Conservation (phyloP, 2,797 vertebrate genomes). For the Lycodopsis pacificus region DNA sequence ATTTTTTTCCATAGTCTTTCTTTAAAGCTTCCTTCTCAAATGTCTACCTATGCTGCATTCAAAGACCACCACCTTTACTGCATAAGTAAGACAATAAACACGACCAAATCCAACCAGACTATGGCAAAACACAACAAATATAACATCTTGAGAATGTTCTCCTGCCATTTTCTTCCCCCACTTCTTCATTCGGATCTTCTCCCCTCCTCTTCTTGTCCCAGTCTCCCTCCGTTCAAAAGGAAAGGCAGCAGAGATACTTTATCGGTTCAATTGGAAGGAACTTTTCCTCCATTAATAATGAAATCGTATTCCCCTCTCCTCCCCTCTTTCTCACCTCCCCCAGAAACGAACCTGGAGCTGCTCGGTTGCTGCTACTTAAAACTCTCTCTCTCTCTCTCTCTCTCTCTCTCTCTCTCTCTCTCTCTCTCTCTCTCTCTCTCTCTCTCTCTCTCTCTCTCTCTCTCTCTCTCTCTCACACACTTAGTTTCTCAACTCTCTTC, state of each 20-base stretch:
- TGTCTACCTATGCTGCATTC: neutral
- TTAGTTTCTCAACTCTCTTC: constrained; percentile 41
- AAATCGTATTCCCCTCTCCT: constrained; percentile 59
- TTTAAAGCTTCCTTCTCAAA: neutral
- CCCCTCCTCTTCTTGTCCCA: constrained; percentile 20
- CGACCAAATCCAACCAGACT: neutral
- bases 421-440: constrained; percentile 34
- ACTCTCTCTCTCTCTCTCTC: constrained; percentile 35
- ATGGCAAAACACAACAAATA: neutral
- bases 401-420: constrained; percentile 36
- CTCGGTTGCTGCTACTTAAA: constrained; percentile 54
- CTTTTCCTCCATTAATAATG: constrained; percentile 80
- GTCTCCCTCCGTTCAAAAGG: constrained; percentile 16
- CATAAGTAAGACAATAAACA: neutral
- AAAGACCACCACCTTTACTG: constrained; percentile 9
- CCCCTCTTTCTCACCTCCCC: constrained; percentile 42
- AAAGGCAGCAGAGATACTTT: constrained; percentile 64
- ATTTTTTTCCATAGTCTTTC: neutral
- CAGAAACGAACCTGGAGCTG: constrained; percentile 43
- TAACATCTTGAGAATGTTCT: constrained; percentile 1
- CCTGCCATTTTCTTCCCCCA: constrained; percentile 1
- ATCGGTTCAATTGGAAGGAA: constrained; percentile 71
- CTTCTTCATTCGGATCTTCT: constrained; percentile 21
- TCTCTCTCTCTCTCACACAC: no score
- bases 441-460: constrained; percentile 30